Conservation (phyloP, 1,140 invertebrate genomes). For the Nautilus pompilius region DNA sequence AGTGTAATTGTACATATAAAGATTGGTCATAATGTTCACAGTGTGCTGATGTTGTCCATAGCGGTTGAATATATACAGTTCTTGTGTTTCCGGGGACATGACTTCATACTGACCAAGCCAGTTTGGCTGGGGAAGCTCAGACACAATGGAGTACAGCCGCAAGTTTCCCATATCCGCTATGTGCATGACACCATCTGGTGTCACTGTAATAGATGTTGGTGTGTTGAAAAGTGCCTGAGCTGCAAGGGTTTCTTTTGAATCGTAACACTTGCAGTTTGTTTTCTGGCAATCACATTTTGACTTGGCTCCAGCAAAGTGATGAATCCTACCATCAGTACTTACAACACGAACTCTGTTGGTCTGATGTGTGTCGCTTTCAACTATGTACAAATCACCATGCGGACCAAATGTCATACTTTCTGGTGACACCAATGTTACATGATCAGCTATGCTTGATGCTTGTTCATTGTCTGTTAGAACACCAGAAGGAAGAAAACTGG, state of each 20-base stretch:
- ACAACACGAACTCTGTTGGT: slow-evolving; percentile 87
- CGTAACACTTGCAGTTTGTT: slow-evolving; percentile 77
- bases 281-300: slow-evolving; percentile 91
- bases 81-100: slow-evolving; percentile 82
- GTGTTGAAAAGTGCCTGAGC: slow-evolving; percentile 90
- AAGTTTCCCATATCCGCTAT: slow-evolving; percentile 81
- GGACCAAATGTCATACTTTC: slow-evolving; percentile 90
- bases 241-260: slow-evolving; percentile 78
- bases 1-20: slow-evolving; percentile 86
- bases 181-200: slow-evolving; percentile 85
- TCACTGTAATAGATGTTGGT: slow-evolving; percentile 84
- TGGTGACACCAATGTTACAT: slow-evolving; percentile 86
- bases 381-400: slow-evolving; percentile 88
- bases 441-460: slow-evolving; percentile 52
- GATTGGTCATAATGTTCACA: slow-evolving; percentile 86
- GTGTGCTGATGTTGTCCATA: slow-evolving; percentile 93
- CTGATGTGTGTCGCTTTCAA: slow-evolving; percentile 85
- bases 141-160: slow-evolving; percentile 83
- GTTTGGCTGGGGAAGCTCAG: slow-evolving; percentile 83
- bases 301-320: slow-evolving; percentile 87
- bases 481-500: slow-evolving; percentile 26
- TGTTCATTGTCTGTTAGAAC: slow-evolving; percentile 45
- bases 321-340: slow-evolving; percentile 87
- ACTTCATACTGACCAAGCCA: slow-evolving; percentile 89
- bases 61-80: slow-evolving; percentile 92